A percentile compares a stretch with the other conserved stretches of the same genome.
Evolutionary conservation across 2,888 invertebrate genomes (phyloP).

Genomic region (Megamerina dolium): DNA sequence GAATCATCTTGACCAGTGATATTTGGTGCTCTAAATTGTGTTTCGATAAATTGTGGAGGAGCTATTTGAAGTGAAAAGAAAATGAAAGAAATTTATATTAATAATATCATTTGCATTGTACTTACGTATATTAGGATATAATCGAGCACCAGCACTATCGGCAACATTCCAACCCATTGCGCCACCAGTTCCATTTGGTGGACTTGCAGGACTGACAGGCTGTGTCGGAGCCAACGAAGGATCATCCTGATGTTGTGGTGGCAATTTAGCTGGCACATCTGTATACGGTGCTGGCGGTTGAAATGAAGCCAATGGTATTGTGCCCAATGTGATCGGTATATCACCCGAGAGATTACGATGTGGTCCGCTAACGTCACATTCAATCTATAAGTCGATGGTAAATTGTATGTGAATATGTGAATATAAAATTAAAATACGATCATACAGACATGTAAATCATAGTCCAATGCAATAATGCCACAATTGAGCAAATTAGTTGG

Average conservation of each 20-base stretch:
- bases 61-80: constrained; percentile 48
- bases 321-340: constrained; percentile 67
- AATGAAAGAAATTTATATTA: neutral
- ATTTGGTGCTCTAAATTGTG: constrained; percentile 56
- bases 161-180: constrained; percentile 48
- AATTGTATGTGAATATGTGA: neutral
- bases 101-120: constrained; percentile 12
- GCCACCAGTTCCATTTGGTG: constrained; percentile 44
- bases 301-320: constrained; percentile 62
- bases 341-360: constrained; percentile 61
- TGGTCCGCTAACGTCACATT: constrained; percentile 59
- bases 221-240: constrained; percentile 48
- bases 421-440: neutral
- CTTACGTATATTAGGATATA: constrained; percentile 55
- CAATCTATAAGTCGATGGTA: constrained; percentile 50
- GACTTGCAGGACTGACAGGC: constrained; percentile 47
- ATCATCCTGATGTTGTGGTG: constrained; percentile 35
- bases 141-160: constrained; percentile 41
- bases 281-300: constrained; percentile 45
- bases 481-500: constrained; percentile 73
- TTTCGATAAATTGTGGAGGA: constrained; percentile 62
- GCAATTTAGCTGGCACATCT: constrained; percentile 36
- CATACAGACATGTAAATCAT: constrained; percentile 64
- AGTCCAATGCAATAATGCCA: constrained; percentile 68
- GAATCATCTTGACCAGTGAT: constrained; percentile 61